These are phyloP conservation scores for Ochotona princeps DNA, from an alignment of 2,113 vertebrate genomes.

Conservation along the genomic window DNA sequence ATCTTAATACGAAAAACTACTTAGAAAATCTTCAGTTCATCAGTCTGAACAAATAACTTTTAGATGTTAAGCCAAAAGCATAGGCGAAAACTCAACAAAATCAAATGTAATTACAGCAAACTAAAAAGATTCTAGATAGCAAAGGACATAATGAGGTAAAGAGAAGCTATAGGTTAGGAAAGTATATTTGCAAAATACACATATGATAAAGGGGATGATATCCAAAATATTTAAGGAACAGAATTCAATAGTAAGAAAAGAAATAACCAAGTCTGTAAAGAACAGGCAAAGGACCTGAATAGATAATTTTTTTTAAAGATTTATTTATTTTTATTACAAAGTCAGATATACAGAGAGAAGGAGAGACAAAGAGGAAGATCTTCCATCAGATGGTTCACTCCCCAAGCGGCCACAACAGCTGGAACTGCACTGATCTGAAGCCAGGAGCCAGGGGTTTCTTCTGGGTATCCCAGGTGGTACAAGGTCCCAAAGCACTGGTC, in stretches of 20 bases:
- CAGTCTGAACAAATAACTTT: not conserved
- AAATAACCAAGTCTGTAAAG: not conserved
- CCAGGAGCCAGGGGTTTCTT: too few species aligned
- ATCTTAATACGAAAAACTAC: not conserved
- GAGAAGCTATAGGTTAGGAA: not conserved
- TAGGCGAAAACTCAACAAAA: not conserved
- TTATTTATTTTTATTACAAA: too few species aligned
- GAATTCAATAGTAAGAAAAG: not conserved
- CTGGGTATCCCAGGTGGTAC: too few species aligned
- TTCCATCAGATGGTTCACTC: too few species aligned
- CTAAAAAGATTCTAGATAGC: not conserved
- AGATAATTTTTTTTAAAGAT: not conserved
- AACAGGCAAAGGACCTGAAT: not conserved
- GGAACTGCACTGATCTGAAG: too few species aligned
- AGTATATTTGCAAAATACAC: not conserved
- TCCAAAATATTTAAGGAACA: not conserved
- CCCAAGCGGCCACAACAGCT: too few species aligned
- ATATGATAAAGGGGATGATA: not conserved
- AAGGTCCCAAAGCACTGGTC: too few species aligned
- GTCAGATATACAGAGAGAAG: too few species aligned
- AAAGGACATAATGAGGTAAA: not conserved
- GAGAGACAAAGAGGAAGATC: too few species aligned
- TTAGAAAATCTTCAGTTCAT: not conserved
- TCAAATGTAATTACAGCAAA: not conserved
- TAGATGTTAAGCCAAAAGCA: not conserved